Percentiles rank a stretch among this genome's conserved stretches.
These are phyloP conservation scores for Polydrusus pterygomalis DNA, from an alignment of 2,888 invertebrate genomes.

Conservation along the genomic window DNA sequence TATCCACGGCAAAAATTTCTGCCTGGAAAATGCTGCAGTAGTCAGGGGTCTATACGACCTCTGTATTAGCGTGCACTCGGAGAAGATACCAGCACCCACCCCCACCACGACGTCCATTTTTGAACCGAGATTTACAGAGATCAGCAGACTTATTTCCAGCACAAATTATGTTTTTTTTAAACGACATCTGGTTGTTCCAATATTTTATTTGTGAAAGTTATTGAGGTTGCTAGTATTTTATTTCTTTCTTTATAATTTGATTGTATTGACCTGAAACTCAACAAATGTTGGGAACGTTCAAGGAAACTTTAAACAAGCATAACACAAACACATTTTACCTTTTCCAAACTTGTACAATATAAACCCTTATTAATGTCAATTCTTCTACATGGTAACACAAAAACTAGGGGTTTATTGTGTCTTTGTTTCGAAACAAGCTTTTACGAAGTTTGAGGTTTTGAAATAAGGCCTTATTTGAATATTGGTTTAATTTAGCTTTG, in stretches of 20 bases:
- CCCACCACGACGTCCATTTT: no score
- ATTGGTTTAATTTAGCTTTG: slow-evolving; percentile 43
- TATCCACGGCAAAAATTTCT: no score
- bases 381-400: slow-evolving; percentile 18
- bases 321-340: background rate
- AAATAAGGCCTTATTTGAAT: slow-evolving; percentile 42
- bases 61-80: no score
- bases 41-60: no score
- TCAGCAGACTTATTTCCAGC: no score
- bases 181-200: no score
- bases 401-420: slow-evolving; percentile 15
- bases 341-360: slow-evolving; percentile 14
- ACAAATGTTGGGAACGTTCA: background rate
- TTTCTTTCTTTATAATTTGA: background rate
- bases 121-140: no score
- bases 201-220: no score
- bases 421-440: slow-evolving; percentile 11
- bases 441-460: slow-evolving; percentile 6
- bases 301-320: slow-evolving; percentile 5
- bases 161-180: no score
- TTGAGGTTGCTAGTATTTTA: no score
- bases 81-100: no score
- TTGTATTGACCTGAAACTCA: background rate
- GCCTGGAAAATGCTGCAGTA: no score
- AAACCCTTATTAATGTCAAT: slow-evolving; percentile 20